Conservation (phyloP, 2,888 invertebrate genomes). For the Lithosia quadra region DNA sequence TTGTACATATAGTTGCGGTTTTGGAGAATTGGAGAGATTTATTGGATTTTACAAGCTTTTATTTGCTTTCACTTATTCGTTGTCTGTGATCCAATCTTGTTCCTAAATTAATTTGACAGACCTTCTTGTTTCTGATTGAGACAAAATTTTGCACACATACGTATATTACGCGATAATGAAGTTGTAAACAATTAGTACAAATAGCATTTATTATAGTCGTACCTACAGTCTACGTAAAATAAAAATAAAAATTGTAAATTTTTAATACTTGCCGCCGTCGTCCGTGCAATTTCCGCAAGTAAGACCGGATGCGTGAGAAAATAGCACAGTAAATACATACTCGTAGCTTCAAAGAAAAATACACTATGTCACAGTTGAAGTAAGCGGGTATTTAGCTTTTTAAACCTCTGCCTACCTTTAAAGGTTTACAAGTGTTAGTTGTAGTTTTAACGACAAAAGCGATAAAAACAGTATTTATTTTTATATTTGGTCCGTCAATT, state of each 20-base stretch:
- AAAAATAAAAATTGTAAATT: not conserved
- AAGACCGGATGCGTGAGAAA: constrained; percentile 7
- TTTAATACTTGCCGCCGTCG: constrained; percentile 3
- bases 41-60: constrained; percentile 5
- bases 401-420: not conserved
- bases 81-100: too few relatives aligned
- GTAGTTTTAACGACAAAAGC: not conserved
- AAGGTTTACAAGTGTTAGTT: too few relatives aligned
- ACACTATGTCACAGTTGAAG: not conserved
- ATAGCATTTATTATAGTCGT: too few relatives aligned
- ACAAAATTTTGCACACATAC: too few relatives aligned
- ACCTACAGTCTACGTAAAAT: too few relatives aligned
- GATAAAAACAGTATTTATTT: too few relatives aligned
- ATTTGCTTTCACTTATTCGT: too few relatives aligned
- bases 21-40: constrained; percentile 4
- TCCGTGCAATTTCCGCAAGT: constrained; percentile 4
- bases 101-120: too few relatives aligned
- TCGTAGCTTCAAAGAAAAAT: constrained; percentile 10
- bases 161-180: too few relatives aligned
- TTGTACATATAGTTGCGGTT: constrained; percentile 16
- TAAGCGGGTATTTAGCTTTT: not conserved
- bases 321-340: constrained; percentile 5
- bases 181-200: too few relatives aligned
- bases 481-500: too few relatives aligned
- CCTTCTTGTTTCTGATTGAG: too few relatives aligned